Base-by-base conservation (phyloP, 2,797 vertebrate species). In the Lophotriccus pileatus region DNA sequence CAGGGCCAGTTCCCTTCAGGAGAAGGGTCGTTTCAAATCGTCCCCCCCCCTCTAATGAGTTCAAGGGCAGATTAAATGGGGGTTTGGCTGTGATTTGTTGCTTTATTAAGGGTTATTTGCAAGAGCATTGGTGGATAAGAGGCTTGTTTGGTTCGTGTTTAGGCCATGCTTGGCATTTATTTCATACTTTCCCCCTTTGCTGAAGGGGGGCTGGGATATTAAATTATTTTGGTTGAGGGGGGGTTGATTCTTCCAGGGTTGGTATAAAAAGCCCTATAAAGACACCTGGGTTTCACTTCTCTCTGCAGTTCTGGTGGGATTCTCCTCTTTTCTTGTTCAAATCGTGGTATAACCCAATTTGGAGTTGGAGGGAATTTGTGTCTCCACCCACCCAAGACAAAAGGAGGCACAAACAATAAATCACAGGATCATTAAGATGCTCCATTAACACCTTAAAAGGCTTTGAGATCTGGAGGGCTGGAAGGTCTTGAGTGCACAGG, bases 1-100 rank as follows among this genome's bases (percentile, higher is more conserved):
- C 90, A 63, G 80, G 18, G 50, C 83, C 73, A n/a, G 69, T 55
- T 60, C 88, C 91, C 74, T 76, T 21, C 82, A 79, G 80, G 77
- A 88, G 77, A 90, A 17, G 8, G 8, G 63, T 84, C 44, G 9
- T 36, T 89, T 49, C 83, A 12, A 95, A 87, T 77, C 85, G 88
- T 56, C 78, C 89, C 86, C 78, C 89, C 86, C 77, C 32, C 81
- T 82, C 47, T 87, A 84, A 94, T 80, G 90, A 83, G 84, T 80
- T 90, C 74, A 85, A 77, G 53, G 75, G 39, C 3, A 44, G 90
- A 95, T 77, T 92, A 93, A 94, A 93, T 85, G 86, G 5, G 0
- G 24, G 77, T 81, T 36, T 34, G 77, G 74, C 70, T 58, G 59
- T 37, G 92, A 60, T 92, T 92, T 84, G 32, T 77, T 43, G 21